phyloP scores from a whole-genome alignment of 1,140 invertebrate species.

The Brachionus koreanus region DNA sequence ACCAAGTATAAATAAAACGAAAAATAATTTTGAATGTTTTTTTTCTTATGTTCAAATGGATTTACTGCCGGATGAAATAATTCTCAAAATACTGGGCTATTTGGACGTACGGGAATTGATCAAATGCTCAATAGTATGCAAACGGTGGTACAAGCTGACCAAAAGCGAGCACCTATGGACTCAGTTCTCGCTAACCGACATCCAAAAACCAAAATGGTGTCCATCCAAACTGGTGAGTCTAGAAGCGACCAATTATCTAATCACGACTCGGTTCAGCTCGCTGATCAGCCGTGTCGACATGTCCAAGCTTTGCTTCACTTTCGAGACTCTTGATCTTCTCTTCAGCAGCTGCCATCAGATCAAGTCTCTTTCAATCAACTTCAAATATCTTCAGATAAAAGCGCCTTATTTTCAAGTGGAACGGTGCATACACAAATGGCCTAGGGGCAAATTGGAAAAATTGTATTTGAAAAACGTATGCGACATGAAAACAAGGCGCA shows the following conservation, averaged over 20 bases:
- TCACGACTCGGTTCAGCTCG: not conserved
- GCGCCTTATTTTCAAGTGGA: conserved; percentile 6
- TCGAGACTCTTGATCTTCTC: conserved; percentile 14
- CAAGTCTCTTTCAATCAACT: conserved; percentile 19
- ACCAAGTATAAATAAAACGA: not conserved
- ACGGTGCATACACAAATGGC: conserved; percentile 26
- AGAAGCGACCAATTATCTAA: not conserved
- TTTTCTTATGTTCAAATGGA: conserved; percentile 1
- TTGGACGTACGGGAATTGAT: not conserved
- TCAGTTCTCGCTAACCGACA: conserved; percentile 33
- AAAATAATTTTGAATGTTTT: not conserved
- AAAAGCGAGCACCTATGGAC: not conserved
- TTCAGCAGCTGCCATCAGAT: conserved; percentile 7
- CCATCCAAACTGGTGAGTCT: not conserved
- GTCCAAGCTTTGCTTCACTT: conserved; percentile 38
- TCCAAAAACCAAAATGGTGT: conserved; percentile 42
- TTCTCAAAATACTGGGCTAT: not conserved
- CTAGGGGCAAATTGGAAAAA: conserved; percentile 33
- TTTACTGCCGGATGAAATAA: conserved; percentile 26
- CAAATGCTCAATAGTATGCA: not conserved
- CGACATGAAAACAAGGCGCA: conserved; percentile 32
- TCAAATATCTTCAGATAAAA: conserved; percentile 40
- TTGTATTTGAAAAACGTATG: conserved; percentile 44
- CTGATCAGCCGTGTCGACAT: conserved; percentile 4
- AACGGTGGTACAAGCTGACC: not conserved